Base-by-base conservation (phyloP, 2,113 vertebrate species). In the Notarius lentiginosus region DNA sequence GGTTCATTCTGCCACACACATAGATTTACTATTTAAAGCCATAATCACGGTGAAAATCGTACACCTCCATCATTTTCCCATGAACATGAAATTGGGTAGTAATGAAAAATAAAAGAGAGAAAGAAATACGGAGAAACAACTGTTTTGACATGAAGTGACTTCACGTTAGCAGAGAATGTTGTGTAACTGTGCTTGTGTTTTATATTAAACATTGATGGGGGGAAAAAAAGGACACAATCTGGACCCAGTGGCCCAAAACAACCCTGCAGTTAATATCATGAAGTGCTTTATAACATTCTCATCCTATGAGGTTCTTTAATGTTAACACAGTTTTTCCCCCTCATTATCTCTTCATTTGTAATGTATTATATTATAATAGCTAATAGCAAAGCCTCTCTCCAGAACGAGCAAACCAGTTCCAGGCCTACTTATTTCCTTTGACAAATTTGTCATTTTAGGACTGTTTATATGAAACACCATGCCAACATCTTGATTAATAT, bases 1-100 rank as follows among this genome's bases (percentile, higher is more conserved):
- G 47, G 81, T 82, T 65, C 6, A 12, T 14, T 82, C 61, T 66
- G 49, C 82, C 61, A 68, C 76, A 79, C 76, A 56, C 76, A 58
- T 4, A 56, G n/a, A 56, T 20, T 30, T 53, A 30, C 14, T 17
- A 58, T 79, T 58, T 56, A 58, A 79, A 79, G 77, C 27, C 1
- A 2, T 34, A 79, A 79, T 58, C 77, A 34, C 58, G 17, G 17
- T 10, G 77, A 79, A 34, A 11, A 58, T 79, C 53, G 58, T 41
- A 79, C 76, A 20, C n/a, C 15, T 18, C n/a, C 15, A 20, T 79
- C 76, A 1, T 17, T 56, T 79, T 79, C 53, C 76, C 76, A 79
- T 1, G 7, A 79, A 79, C 56, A 58, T 7, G 1, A 79, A 20
- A 79, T 10, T 30, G 22, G 53, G 75, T 18, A 30, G 30, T 79